phyloP scores from a whole-genome alignment of 2,113 vertebrate genomes.

The Polypterus senegalus region DNA sequence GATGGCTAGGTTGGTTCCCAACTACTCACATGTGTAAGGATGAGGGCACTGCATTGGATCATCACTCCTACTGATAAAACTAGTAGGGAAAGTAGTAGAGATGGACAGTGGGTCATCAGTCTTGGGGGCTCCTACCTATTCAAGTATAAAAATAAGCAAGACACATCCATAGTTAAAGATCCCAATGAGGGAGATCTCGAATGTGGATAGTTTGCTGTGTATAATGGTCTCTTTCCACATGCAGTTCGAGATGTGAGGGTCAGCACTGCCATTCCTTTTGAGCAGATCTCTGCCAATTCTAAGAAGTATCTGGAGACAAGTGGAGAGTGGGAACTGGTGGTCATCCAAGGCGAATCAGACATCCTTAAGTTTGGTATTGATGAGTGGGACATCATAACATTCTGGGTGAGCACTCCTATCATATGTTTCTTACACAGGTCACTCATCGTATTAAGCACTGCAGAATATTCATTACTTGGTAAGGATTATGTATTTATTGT shows the following conservation, averaged over 20 bases:
- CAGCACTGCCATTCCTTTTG: constrained; percentile 49
- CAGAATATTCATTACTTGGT: not conserved
- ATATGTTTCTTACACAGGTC: too few relatives aligned
- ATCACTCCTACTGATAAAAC: not conserved
- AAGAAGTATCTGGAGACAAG: constrained; percentile 57
- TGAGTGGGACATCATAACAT: constrained; percentile 66
- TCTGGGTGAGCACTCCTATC: constrained; percentile 41
- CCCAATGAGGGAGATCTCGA: too few relatives aligned
- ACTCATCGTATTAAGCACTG: not conserved
- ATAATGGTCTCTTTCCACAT: not conserved
- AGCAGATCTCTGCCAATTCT: constrained; percentile 54
- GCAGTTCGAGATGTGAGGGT: constrained; percentile 50
- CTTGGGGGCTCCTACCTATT: not conserved
- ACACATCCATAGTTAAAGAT: too few relatives aligned
- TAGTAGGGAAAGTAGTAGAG: not conserved
- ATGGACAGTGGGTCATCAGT: not conserved
- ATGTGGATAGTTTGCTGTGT: too few relatives aligned
- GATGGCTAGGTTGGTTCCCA: not conserved
- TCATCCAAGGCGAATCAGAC: constrained; percentile 38
- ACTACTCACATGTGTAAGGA: not conserved
- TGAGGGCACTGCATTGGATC: not conserved
- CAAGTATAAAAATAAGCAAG: not conserved
- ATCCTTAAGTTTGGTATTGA: constrained; percentile 54
- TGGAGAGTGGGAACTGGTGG: constrained; percentile 56
- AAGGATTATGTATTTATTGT: not conserved